Base-by-base conservation (phyloP, 2,888 invertebrate genomes). In the Nysson spinosus region DNA sequence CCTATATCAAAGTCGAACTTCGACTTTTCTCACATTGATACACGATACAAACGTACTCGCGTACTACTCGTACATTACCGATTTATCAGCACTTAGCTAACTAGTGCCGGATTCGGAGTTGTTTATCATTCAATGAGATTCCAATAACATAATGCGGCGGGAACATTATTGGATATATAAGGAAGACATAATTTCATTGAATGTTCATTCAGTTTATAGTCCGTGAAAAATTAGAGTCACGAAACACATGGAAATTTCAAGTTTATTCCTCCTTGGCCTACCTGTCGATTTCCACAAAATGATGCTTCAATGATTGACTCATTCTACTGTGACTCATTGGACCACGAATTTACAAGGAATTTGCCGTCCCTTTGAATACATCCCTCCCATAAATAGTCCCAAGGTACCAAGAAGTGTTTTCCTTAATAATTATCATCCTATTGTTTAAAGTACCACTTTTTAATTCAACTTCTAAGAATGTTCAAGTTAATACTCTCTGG, bases 1-100 rank as follows among this genome's bases (percentile, higher is more conserved):
- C 14, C 35, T 56, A 46, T 64, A 64, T 66, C 56, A 55, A 37
- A 35, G 43, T 51, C 65, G 66, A 66, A 64, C 66, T 66, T 66
- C 56, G 66, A 66, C 64, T 37, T 64, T 43, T 35, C 50, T 34
- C 37, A 24, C 30, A 26, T 51, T 28, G 22, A 52, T 51, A 37
- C 11, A 26, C 19, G 4, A 12, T 20, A 17, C 9, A 16, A 39
- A 37, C 20, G 22, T 5, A 14, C 5, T 24, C 17, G 26, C 26
- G 17, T 43, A 6, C 19, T 11, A 35, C 14, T 37, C 17, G 16
- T 30, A 16, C n/a, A 17, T 57, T 12, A 22, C 5, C 1, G n/a
- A 2, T 4, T 5, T 6, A 20, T 52, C 44, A 54, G 44, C 58
- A 9, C n/a, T 1, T 6, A 17, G 20, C 7, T 14, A n/a, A 35